A percentile compares a stretch with the other conserved stretches of the same genome.
Conservation (phyloP, 2,888 invertebrate species). For the Suillia variegata region DNA sequence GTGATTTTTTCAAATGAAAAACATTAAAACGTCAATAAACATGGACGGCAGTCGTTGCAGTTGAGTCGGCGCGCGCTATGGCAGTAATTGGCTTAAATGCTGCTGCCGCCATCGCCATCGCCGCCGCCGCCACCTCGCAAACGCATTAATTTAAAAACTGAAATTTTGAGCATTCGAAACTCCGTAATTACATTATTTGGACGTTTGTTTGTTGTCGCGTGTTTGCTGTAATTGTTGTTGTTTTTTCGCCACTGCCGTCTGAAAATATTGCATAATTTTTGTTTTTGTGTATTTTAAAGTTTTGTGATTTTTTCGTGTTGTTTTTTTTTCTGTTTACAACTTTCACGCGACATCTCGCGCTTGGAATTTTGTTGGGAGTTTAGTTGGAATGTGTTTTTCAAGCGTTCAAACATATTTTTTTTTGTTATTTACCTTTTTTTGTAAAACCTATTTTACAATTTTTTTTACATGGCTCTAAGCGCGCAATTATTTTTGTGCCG, state of each 20-base stretch:
- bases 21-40: slow-evolving; percentile 11
- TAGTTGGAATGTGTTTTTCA: too few relatives aligned
- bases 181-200: not conserved
- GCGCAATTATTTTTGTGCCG: slow-evolving; percentile 14
- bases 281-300: not conserved
- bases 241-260: not conserved
- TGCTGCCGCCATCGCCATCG: too few relatives aligned
- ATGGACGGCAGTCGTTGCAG: not conserved
- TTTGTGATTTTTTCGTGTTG: not conserved
- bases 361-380: slow-evolving; percentile 21
- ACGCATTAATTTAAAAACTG: not conserved
- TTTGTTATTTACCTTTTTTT: slow-evolving; percentile 21
- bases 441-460: not conserved
- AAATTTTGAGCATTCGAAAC: not conserved
- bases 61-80: not conserved
- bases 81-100: slow-evolving; percentile 11
- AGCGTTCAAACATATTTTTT: not conserved
- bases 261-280: slow-evolving; percentile 17
- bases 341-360: slow-evolving; percentile 24
- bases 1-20: not conserved
- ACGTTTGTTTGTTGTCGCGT: not conserved
- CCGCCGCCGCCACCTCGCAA: not conserved
- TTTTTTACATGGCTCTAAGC: slow-evolving; percentile 12
- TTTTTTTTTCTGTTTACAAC: slow-evolving; percentile 6
- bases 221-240: not conserved